Base-by-base conservation (phyloP, 1,140 invertebrate species). In the Eurosta solidaginis region DNA sequence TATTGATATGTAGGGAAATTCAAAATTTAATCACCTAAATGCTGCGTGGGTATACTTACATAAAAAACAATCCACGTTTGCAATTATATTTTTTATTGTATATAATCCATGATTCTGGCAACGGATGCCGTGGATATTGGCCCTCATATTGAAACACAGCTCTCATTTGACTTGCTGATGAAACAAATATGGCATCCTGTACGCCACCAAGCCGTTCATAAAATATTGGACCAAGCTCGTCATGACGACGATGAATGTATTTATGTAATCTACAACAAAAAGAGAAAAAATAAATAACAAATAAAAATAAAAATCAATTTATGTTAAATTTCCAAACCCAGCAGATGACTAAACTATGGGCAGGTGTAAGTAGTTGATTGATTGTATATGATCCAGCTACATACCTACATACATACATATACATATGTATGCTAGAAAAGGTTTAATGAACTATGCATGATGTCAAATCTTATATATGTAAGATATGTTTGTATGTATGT, bases 61-160 rank as follows among this genome's bases (percentile, higher is more conserved):
- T 96, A 87, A 97, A 97, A 83, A 96, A 93, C 10, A 97, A 88
- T 20, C 96, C 96, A 81, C 96, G 90, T 80, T 92, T 89, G 63
- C 91, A 92, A 40, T 91, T 90, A 80, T 93, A 90, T 2, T 91
- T 85, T 82, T 94, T 86, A 83, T 96, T 96, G 82, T 96, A 96
- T 14, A 94, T 84, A 1, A 90, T 85, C 95, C 95, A 97, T 2
- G 94, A 90, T 83, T 96, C 94, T 3, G 95, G 95, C 79, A 96
- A 84, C 81, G 95, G 91, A 88, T 96, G 94, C 63, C 88, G 88
- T 0, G 95, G 95, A 83, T 92, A 92, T 82, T 92, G 91, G 77
- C 94, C 95, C 89, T 97, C 95, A 10, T 92, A 88, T 6, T 90
- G 83, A 85, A 95, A 96, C 17, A 96, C 90, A 14, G 89, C 87